A percentile compares a stretch with the other conserved stretches of the same genome.
Conservation (phyloP, 2,113 vertebrate genomes). For the Mormoops blainvillei region DNA sequence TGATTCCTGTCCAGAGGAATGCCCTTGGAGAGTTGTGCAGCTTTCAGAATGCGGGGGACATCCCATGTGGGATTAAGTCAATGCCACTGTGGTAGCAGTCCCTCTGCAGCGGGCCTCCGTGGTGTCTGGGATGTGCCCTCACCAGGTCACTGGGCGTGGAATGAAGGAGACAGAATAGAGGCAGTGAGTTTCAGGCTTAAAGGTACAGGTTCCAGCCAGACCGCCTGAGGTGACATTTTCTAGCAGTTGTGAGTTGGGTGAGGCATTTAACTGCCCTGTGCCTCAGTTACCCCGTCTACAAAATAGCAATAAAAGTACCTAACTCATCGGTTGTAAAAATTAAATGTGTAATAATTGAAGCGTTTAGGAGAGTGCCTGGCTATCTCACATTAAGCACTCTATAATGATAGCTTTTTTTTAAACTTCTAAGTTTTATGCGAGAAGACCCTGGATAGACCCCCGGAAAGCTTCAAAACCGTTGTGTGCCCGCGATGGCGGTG, state of each 20-base stretch:
- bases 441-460: not conserved
- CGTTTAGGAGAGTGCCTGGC: not conserved
- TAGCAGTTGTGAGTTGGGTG: not conserved
- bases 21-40: not conserved
- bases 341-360: not conserved
- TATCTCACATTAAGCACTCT: not conserved
- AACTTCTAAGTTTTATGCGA: not conserved
- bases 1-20: not conserved
- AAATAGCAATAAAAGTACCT: not conserved
- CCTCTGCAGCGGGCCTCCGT: not conserved
- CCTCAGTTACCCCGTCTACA: not conserved
- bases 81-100: accelerated
- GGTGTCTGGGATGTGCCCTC: too few species aligned
- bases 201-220: not conserved
- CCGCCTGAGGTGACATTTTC: not conserved
- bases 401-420: not conserved
- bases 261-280: not conserved
- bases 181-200: not conserved
- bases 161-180: not conserved
- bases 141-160: not conserved
- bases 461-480: not conserved
- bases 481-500: accelerated
- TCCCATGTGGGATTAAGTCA: too few species aligned
- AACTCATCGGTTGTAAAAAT: not conserved
- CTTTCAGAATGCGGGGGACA: not conserved